Base-by-base conservation (phyloP, 2,888 invertebrate genomes). In the Scrobipalpa atriplicella region DNA sequence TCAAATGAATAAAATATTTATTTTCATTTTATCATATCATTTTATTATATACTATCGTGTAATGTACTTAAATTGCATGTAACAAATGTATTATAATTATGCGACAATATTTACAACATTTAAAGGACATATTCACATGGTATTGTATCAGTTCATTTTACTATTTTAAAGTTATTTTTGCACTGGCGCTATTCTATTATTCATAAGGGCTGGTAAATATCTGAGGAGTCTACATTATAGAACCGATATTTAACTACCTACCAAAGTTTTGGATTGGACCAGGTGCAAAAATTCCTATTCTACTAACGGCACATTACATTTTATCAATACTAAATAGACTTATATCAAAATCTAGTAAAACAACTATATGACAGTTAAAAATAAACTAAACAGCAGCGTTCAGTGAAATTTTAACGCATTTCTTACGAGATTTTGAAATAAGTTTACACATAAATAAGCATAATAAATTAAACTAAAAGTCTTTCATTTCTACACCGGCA, bases 401-500 rank as follows among this genome's bases (percentile, higher is more conserved):
- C n/a, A n/a, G n/a, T n/a, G n/a, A n/a, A n/a, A n/a, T n/a, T n/a
- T n/a, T n/a, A n/a, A n/a, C n/a, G n/a, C 8, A 7, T 16, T 29
- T 29, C 29, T 2, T n/a, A 58, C 58, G 16, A 38, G 58, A 58
- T 58, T 58, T 38, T 16, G 13, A 16, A 38, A 29, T 9, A 10
- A 58, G 81, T 77, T 6, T 74, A 77, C 80, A 84, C 75, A 87
- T 88, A 87, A 89, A 88, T 87, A 87, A 84, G 87, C 85, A 85
- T 83, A 82, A 79, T 29, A 83, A 80, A 80, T 80, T 84, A 80
- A 75, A 81, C 85, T 86, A 87, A 83, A 90, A 91, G 90, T 90
- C 90, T 90, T 91, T 89, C 85, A 83, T 85, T 86, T 84, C 86
- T 89, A 86, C 82, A 84, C 78, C 80, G 87, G 87, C 87, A 82